Evolutionary conservation across 2,888 invertebrate species (phyloP).

Genomic region (Hylaea fasciaria): DNA sequence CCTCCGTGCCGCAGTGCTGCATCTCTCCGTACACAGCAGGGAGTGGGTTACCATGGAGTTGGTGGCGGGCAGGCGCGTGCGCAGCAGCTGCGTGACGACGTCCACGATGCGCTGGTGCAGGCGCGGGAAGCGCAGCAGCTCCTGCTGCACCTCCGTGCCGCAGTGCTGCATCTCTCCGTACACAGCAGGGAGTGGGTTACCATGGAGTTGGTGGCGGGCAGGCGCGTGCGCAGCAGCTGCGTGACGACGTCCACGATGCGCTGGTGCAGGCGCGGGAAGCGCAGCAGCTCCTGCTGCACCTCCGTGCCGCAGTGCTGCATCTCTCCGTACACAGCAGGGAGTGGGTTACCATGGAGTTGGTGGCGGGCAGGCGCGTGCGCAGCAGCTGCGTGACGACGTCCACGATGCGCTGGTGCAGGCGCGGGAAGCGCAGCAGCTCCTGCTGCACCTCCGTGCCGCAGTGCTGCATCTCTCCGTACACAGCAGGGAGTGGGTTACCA

Average conservation of each 20-base stretch:
- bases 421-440: slow-evolving; percentile 98
- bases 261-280: slow-evolving; percentile 98
- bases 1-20: too few species aligned
- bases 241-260: slow-evolving; percentile 99
- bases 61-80: too few species aligned
- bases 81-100: too few species aligned
- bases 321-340: too few species aligned
- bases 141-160: too few species aligned
- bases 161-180: too few species aligned
- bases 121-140: too few species aligned
- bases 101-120: too few species aligned
- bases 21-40: too few species aligned
- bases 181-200: slow-evolving; percentile 62
- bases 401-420: slow-evolving; percentile 98
- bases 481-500: slow-evolving; percentile 77
- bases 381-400: slow-evolving; percentile 98
- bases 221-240: slow-evolving; percentile 94
- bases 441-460: slow-evolving; percentile 99
- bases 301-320: slow-evolving; percentile 4
- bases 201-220: slow-evolving; percentile 97
- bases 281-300: slow-evolving; percentile 87
- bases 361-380: slow-evolving; percentile 96
- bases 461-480: too few species aligned
- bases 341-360: slow-evolving; percentile 89
- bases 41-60: too few species aligned